Base-by-base conservation (phyloP, 1,140 invertebrate species). In the Arctopsyche grandis region DNA sequence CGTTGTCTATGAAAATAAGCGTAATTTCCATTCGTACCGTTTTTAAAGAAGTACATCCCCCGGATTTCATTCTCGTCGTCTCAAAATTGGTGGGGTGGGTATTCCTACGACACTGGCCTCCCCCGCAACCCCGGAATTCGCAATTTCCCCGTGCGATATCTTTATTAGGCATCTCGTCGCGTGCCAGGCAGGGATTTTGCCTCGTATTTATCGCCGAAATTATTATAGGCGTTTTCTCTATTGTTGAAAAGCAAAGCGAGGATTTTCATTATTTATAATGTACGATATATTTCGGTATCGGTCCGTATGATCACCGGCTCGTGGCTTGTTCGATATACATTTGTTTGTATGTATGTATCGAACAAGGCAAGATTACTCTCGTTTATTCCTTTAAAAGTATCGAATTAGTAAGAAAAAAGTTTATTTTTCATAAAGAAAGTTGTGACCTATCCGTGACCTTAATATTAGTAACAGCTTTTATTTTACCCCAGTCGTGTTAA, bases 121-220 rank as follows among this genome's bases (percentile, higher is more conserved):
- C 48, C 48, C 48, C 58, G 21, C 1, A 60, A 60, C 19, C 10
- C 21, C 10, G 63, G 22, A 66, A 66, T 66, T 66, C 63, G 63
- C 63, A 66, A 66, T 66, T 66, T 66, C 63, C 63, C 63, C 22
- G 24, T 14, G 63, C 63, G 21, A 66, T 26, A 66, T 66, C 24
- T 66, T 26, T 66, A 66, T 66, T 22, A 14, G 22, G 21, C 63
- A 24, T 66, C 63, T 22, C 63, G 63, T 66, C 63, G 63, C 63
- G 63, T 66, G 63, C 22, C 63, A 24, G 63, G 21, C 63, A 14
- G 19, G 63, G 63, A 66, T 66, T 66, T 66, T 26, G 56, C 19
- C 63, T 66, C 63, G 63, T 66, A 66, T 66, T 66, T 66, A 66
- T 66, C 24, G 63, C 63, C 63, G 63, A 66, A 66, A 66, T 66